Percentiles rank a stretch among this genome's conserved stretches.
phyloP scores from a whole-genome alignment of 2,113 vertebrate genomes.

The Motacilla alba region DNA sequence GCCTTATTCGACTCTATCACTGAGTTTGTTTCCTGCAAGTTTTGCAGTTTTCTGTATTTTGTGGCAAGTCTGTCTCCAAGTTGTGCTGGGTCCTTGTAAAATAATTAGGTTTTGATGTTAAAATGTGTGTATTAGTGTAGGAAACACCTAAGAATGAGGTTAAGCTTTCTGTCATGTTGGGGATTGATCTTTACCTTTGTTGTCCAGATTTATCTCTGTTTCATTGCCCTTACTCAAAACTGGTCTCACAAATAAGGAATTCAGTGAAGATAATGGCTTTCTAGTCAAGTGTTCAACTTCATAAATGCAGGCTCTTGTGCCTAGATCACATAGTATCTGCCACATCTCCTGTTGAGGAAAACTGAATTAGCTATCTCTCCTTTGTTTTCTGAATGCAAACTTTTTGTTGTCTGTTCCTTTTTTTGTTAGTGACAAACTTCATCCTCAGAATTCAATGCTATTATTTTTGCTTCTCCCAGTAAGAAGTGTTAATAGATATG shows the following conservation, averaged over 20 bases:
- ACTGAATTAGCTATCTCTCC: neutral
- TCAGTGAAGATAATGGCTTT: neutral
- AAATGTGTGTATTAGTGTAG: neutral
- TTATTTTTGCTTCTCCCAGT: neutral
- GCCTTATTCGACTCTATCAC: neutral
- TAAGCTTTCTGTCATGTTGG: neutral
- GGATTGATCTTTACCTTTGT: neutral
- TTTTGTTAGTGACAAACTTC: neutral
- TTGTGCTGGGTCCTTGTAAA: neutral
- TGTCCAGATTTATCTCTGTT: neutral
- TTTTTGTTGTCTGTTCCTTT: neutral
- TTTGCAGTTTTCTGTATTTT: neutral
- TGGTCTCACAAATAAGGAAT: neutral
- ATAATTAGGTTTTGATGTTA: neutral
- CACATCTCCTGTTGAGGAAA: neutral
- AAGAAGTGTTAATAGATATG: neutral
- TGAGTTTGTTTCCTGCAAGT: neutral
- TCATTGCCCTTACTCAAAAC: neutral
- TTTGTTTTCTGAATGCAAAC: neutral
- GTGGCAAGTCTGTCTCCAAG: neutral
- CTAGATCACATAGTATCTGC: neutral
- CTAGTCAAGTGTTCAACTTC: neutral
- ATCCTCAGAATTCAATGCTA: neutral
- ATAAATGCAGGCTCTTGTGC: neutral
- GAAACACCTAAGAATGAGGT: neutral